Conservation (phyloP, 2,113 vertebrate genomes). For the Craseonycteris thonglongyai region DNA sequence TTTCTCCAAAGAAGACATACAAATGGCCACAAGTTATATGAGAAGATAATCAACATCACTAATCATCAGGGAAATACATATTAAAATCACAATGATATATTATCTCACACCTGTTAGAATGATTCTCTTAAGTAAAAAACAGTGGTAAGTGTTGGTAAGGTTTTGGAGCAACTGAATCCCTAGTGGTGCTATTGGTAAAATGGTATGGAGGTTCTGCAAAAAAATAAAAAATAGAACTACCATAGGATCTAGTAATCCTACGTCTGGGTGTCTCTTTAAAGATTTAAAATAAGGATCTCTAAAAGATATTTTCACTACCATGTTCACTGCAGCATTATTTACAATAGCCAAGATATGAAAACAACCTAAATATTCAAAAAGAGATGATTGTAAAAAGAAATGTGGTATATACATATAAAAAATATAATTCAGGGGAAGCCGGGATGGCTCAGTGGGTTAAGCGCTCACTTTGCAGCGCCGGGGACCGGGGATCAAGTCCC, state of each 20-base stretch:
- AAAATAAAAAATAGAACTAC: background rate
- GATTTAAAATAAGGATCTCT: background rate
- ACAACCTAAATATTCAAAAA: background rate
- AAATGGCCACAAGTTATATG: background rate
- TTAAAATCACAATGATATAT: background rate
- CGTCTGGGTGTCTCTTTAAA: background rate
- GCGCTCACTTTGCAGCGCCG: too few species aligned
- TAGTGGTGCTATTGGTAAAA: background rate
- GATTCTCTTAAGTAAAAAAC: background rate
- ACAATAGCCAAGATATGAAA: background rate
- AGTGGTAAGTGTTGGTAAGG: background rate
- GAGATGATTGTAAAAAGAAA: background rate
- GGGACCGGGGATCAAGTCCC: too few species aligned
- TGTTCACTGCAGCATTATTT: background rate
- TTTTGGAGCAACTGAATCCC: background rate
- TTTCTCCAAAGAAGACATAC: background rate
- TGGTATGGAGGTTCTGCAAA: background rate
- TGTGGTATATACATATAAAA: background rate
- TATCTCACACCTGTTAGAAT: background rate
- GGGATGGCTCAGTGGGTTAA: too few species aligned
- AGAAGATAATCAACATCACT: background rate
- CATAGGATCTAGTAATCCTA: background rate
- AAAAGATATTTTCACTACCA: background rate
- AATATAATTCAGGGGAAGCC: too few species aligned
- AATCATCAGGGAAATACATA: background rate